Conservation (phyloP, 1,140 invertebrate species). For the Drosophila lowei region DNA sequence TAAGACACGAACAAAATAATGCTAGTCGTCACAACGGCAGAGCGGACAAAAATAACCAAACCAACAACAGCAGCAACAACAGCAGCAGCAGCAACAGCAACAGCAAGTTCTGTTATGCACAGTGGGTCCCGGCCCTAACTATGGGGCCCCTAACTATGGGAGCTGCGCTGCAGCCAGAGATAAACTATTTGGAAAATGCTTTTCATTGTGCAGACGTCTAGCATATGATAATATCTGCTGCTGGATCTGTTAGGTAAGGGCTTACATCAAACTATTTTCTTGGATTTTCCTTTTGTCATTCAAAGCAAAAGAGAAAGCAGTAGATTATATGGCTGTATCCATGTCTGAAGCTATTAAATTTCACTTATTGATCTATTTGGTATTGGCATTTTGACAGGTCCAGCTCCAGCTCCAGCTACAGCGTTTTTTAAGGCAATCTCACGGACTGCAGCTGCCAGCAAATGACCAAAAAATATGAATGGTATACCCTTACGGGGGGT, state of each 20-base stretch:
- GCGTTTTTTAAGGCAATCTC: conserved; percentile 19
- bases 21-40: not conserved
- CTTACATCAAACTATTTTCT: conserved; percentile 33
- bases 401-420: not conserved
- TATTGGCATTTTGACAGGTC: conserved; percentile 51
- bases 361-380: conserved; percentile 59
- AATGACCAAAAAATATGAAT: conserved; percentile 22
- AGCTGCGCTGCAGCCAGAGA: conserved; percentile 26
- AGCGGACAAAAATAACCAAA: conserved; percentile 21
- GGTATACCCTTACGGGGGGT: not conserved
- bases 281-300: conserved; percentile 27
- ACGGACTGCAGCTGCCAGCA: conserved; percentile 32
- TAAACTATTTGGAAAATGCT: conserved; percentile 41
- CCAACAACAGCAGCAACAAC: not conserved
- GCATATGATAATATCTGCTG: conserved; percentile 55
- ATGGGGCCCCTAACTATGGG: conserved; percentile 44
- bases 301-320: conserved; percentile 39
- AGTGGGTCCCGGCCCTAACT: conserved; percentile 40
- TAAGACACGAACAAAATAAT: conserved; percentile 31
- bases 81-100: conserved; percentile 9
- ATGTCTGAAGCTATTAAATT: conserved; percentile 36
- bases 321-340: conserved; percentile 41
- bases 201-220: conserved; percentile 41
- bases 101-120: conserved; percentile 73
- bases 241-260: conserved; percentile 38